Evolutionary conservation across 1,140 invertebrate species (phyloP).

Genomic region (Bicyclus anynana): DNA sequence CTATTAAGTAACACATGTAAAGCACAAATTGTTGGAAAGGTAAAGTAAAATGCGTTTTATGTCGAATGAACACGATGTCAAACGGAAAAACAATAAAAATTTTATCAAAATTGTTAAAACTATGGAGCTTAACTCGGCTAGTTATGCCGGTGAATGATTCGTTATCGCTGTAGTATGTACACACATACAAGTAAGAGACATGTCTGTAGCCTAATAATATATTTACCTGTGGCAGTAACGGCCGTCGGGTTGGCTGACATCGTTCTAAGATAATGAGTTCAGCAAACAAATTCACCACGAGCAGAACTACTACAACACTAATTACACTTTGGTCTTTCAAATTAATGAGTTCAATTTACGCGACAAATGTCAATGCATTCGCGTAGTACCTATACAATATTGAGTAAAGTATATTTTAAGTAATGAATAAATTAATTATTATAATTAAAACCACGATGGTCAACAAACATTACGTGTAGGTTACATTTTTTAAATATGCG

Average conservation of each 20-base stretch:
- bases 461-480: neutral
- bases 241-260: constrained; percentile 25
- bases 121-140: too few relatives aligned
- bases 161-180: neutral
- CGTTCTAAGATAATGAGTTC: constrained; percentile 6
- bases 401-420: neutral
- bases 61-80: too few relatives aligned
- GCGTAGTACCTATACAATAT: neutral
- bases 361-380: neutral
- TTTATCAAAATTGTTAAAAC: too few relatives aligned
- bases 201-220: neutral
- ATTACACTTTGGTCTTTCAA: neutral
- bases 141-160: too few relatives aligned
- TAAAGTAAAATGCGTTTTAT: too few relatives aligned
- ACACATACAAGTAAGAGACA: neutral
- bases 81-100: too few relatives aligned
- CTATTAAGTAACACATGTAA: too few relatives aligned
- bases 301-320: constrained; percentile 12
- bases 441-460: neutral
- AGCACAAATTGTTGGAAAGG: too few relatives aligned
- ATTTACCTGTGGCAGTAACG: constrained; percentile 20
- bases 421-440: neutral
- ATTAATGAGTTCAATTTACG: neutral
- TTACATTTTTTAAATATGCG: constrained; percentile 12
- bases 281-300: constrained; percentile 10